These are phyloP conservation scores for Chaenodraco wilsoni DNA, from an alignment of 2,797 vertebrate species.

Conservation along the genomic window DNA sequence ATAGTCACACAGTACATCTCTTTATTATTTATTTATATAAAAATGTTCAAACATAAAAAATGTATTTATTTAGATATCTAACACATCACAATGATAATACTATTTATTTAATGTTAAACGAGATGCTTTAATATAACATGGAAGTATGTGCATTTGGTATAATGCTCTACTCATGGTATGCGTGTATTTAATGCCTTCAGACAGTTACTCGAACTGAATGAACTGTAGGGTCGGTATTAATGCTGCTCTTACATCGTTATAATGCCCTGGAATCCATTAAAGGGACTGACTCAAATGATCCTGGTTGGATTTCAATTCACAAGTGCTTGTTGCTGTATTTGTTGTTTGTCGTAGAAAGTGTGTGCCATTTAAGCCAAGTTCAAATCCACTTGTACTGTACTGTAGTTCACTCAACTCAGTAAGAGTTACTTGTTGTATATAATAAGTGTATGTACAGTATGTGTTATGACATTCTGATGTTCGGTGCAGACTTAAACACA, in stretches of 20 bases:
- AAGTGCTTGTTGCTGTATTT: conserved; percentile 35
- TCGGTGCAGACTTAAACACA: conserved; percentile 3
- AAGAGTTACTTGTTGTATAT: not conserved
- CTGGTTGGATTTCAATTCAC: conserved; percentile 13
- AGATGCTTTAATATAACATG: conserved; percentile 3
- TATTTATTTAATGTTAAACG: not conserved
- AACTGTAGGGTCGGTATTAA: not conserved
- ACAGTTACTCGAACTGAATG: conserved; percentile 4
- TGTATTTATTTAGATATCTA: too few relatives aligned
- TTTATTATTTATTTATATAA: not conserved
- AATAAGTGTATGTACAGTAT: not conserved
- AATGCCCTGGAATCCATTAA: not conserved
- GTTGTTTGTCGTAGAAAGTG: conserved; percentile 9
- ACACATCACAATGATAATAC: not conserved
- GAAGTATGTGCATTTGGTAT: not conserved
- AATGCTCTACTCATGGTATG: not conserved
- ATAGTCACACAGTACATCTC: too few relatives aligned
- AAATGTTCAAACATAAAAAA: not conserved
- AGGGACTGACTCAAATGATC: not conserved
- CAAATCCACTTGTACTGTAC: not conserved
- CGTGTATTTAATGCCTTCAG: conserved; percentile 6
- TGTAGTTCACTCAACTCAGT: not conserved
- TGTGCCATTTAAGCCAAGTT: conserved; percentile 6
- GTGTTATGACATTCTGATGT: not conserved
- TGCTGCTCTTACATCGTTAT: not conserved